Evolutionary conservation across 2,113 vertebrate genomes (phyloP).

Genomic region (Girardinichthys multiradiatus): DNA sequence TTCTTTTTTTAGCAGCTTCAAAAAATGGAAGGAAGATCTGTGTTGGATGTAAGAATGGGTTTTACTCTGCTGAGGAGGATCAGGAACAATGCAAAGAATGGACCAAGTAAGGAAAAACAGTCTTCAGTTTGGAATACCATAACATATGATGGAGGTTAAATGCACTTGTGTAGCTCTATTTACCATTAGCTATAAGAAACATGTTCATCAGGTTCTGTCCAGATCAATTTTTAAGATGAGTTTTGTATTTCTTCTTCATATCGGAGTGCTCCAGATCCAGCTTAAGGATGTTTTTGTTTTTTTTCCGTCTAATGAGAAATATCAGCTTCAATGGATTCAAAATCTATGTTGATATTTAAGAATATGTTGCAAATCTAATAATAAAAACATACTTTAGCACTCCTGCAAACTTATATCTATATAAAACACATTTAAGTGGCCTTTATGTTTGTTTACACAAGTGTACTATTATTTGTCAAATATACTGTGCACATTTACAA

Average conservation of each 20-base stretch:
- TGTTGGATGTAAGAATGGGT: conserved; percentile 81
- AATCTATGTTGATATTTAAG: no score
- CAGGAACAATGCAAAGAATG: conserved; percentile 85
- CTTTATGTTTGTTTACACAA: background rate
- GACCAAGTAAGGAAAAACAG: conserved; percentile 87
- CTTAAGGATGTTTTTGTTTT: background rate
- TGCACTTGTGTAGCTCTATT: conserved; percentile 9
- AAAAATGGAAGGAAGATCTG: conserved; percentile 66
- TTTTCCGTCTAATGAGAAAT: background rate
- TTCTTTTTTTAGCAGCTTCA: conserved; percentile 42
- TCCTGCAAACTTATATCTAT: background rate
- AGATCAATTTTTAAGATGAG: background rate
- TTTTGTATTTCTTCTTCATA: background rate
- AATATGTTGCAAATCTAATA: background rate
- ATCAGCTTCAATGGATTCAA: no score
- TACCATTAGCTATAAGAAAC: conserved; percentile 49
- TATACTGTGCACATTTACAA: background rate
- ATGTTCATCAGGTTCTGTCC: conserved; percentile 47
- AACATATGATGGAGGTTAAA: conserved; percentile 36
- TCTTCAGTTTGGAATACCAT: conserved; percentile 1
- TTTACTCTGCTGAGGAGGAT: conserved; percentile 82
- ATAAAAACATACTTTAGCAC: background rate
- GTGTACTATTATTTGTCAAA: background rate
- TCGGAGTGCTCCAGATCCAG: background rate
- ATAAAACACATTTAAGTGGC: background rate